phyloP scores from a whole-genome alignment of 64 coral and sea anemone genomes.

The Pocillopora damicornis region DNA sequence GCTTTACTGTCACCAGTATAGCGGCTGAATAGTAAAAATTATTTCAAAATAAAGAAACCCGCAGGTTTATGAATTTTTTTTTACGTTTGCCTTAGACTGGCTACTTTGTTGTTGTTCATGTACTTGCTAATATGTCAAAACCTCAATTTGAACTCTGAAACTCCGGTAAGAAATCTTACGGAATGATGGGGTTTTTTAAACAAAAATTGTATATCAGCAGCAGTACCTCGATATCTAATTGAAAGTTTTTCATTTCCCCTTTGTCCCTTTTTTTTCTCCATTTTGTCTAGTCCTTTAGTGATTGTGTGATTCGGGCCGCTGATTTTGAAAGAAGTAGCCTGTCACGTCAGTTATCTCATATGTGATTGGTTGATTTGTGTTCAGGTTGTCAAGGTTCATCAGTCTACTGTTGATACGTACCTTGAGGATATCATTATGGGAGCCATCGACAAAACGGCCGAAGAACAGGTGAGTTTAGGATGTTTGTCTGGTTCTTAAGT shows the following conservation, averaged over 20 bases:
- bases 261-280: no score
- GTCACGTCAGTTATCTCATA: background rate
- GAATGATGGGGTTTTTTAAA: no score
- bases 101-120: no score
- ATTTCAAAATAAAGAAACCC: background rate
- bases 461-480: constrained; percentile 72
- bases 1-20: background rate
- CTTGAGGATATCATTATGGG: constrained; percentile 95
- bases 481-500: background rate
- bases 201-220: no score
- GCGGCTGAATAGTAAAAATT: background rate
- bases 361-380: background rate
- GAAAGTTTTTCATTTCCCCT: no score
- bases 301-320: no score
- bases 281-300: no score
- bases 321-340: background rate
- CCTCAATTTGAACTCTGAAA: no score
- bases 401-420: constrained; percentile 87
- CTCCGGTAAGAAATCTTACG: no score
- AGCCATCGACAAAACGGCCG: constrained; percentile 75
- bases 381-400: constrained; percentile 98
- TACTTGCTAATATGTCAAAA: no score
- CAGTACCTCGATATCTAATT: no score
- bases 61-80: background rate
- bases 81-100: no score